phyloP scores from a whole-genome alignment of 64 coral and sea anemone species.

The Actinia tenebrosa region DNA sequence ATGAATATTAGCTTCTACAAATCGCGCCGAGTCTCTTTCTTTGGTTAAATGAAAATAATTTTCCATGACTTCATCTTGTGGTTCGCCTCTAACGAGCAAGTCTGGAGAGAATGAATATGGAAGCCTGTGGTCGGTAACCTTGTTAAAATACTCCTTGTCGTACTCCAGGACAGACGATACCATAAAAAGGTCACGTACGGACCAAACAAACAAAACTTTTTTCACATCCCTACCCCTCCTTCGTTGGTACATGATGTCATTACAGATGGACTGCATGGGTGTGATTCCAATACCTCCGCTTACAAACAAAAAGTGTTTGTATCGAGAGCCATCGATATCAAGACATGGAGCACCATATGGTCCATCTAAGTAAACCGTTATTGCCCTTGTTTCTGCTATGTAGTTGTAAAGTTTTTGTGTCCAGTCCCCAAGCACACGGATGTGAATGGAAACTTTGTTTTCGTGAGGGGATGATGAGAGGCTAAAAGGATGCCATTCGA shows the following conservation, averaged over 20 bases:
- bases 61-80: constrained; percentile 40
- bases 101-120: constrained; percentile 75
- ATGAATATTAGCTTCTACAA: constrained; percentile 57
- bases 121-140: constrained; percentile 30
- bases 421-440: constrained; percentile 75
- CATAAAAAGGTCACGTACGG: constrained; percentile 76
- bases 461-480: constrained; percentile 72
- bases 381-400: constrained; percentile 30
- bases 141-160: constrained; percentile 65
- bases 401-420: constrained; percentile 47
- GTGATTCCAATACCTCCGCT: constrained; percentile 78
- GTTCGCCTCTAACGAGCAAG: constrained; percentile 29
- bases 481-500: constrained; percentile 72
- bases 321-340: constrained; percentile 55
- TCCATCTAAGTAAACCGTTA: constrained; percentile 59
- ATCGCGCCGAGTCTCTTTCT: constrained; percentile 63
- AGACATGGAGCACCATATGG: constrained; percentile 65
- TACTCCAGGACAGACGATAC: constrained; percentile 58
- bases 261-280: constrained; percentile 77
- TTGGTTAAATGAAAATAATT: constrained; percentile 64
- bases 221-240: constrained; percentile 45
- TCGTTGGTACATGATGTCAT: constrained; percentile 54
- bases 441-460: constrained; percentile 57
- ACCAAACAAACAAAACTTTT: constrained; percentile 74
- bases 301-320: constrained; percentile 64